Conservation (phyloP, 2,888 invertebrate genomes). For the Pycnomerus fuliginosus region DNA sequence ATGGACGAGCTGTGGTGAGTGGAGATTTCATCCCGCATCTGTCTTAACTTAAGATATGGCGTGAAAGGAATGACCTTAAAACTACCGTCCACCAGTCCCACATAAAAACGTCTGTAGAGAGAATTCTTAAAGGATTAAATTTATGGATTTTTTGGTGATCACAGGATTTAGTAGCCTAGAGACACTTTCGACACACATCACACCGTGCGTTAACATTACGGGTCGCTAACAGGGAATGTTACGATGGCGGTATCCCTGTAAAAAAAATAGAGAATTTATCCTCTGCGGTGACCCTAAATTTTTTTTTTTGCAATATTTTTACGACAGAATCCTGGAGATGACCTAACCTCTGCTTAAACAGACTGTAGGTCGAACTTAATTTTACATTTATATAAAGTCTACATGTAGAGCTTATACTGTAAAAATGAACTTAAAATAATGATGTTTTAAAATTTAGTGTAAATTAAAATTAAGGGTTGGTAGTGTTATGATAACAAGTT, state of each 20-base stretch:
- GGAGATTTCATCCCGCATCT: constrained; percentile 11
- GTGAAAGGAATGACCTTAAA: constrained; percentile 17
- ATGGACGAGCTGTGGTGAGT: too few relatives aligned
- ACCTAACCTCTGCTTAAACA: constrained; percentile 10
- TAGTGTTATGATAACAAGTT: constrained; percentile 39
- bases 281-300: constrained; percentile 21
- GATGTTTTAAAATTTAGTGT: constrained; percentile 31
- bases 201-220: constrained; percentile 47
- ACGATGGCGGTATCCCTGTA: constrained; percentile 43
- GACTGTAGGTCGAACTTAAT: constrained; percentile 12
- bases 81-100: constrained; percentile 24
- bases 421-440: constrained; percentile 37
- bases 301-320: constrained; percentile 8
- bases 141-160: constrained; percentile 31
- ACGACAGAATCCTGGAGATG: constrained; percentile 11
- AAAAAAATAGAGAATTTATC: constrained; percentile 35
- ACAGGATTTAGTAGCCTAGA: constrained; percentile 34
- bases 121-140: constrained; percentile 42
- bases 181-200: constrained; percentile 35
- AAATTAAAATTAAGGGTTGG: constrained; percentile 33
- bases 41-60: not conserved
- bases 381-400: constrained; percentile 23
- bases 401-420: constrained; percentile 21
- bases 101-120: constrained; percentile 40
- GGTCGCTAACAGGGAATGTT: constrained; percentile 41